These are phyloP conservation scores for Diachasmimorpha longicaudata DNA, from an alignment of 1,140 invertebrate genomes.

Conservation along the genomic window DNA sequence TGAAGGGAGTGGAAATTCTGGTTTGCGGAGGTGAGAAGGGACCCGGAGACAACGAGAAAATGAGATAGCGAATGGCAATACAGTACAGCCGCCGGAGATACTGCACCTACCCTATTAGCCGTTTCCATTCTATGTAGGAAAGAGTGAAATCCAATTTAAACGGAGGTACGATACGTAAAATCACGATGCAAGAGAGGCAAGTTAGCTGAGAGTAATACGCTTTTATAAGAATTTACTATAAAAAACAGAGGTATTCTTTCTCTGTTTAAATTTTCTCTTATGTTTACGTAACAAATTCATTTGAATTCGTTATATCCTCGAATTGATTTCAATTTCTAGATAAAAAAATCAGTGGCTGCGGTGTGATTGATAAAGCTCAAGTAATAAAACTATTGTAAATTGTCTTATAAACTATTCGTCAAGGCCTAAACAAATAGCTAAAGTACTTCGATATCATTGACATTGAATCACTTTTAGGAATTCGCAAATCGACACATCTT, in stretches of 20 bases:
- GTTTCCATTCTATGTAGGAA: neutral
- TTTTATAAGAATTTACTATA: neutral
- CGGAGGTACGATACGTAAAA: conserved; percentile 39
- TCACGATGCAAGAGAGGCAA: conserved; percentile 30
- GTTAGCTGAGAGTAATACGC: neutral
- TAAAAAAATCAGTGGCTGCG: too few relatives aligned
- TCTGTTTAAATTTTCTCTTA: neutral
- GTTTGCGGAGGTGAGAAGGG: conserved; percentile 4
- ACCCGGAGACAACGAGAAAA: conserved; percentile 4
- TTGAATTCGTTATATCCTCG: too few relatives aligned
- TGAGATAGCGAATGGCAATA: conserved; percentile 22
- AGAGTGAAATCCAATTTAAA: conserved; percentile 48
- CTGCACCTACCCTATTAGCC: neutral
- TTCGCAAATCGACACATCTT: too few relatives aligned
- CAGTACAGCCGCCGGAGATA: neutral
- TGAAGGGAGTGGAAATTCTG: conserved; percentile 44
- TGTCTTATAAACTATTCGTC: too few relatives aligned
- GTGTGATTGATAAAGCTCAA: too few relatives aligned
- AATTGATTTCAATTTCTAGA: too few relatives aligned
- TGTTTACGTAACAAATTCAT: too few relatives aligned
- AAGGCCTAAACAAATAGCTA: too few relatives aligned
- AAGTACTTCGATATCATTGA: too few relatives aligned
- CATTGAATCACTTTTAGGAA: too few relatives aligned
- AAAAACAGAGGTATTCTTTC: neutral
- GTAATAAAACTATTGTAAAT: too few relatives aligned